Evolutionary conservation across 2,888 invertebrate genomes (phyloP).

Genomic region (Pycnomerus fuliginosus): DNA sequence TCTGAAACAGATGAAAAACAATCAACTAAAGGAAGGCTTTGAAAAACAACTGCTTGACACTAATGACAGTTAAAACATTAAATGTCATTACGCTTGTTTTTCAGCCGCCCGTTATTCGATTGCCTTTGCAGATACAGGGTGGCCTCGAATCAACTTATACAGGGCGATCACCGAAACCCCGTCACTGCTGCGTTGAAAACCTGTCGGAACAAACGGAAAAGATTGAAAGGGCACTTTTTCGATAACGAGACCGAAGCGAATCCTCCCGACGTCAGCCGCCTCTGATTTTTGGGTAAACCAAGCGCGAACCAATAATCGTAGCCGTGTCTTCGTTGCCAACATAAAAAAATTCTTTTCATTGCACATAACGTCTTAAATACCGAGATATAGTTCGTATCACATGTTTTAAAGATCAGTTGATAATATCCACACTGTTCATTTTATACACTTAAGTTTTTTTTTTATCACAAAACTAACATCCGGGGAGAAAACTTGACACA

Average conservation of each 20-base stretch:
- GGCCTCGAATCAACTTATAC: no score
- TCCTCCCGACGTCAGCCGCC: constrained; percentile 5
- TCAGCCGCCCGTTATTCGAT: no score
- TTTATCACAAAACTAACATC: constrained; percentile 27
- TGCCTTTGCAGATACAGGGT: no score
- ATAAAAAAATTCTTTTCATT: constrained; percentile 42
- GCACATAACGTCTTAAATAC: constrained; percentile 43
- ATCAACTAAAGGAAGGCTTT: no score
- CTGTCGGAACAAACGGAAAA: no score
- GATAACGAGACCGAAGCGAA: constrained; percentile 20
- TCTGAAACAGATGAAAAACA: no score
- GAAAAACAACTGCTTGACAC: no score
- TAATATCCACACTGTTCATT: constrained; percentile 36
- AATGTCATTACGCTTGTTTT: no score
- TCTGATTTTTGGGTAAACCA: constrained; percentile 4
- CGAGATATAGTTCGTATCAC: constrained; percentile 51
- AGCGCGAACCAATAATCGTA: constrained; percentile 37
- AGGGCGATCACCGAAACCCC: no score
- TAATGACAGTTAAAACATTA: no score
- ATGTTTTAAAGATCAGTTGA: constrained; percentile 38
- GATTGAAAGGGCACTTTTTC: constrained; percentile 25
- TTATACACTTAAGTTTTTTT: constrained; percentile 18
- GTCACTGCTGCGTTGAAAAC: no score
- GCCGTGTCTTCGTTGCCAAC: constrained; percentile 48
- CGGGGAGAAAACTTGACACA: constrained; percentile 9